Evolutionary conservation across 2,888 invertebrate genomes (phyloP).

Genomic region (Tipula vernalis): DNA sequence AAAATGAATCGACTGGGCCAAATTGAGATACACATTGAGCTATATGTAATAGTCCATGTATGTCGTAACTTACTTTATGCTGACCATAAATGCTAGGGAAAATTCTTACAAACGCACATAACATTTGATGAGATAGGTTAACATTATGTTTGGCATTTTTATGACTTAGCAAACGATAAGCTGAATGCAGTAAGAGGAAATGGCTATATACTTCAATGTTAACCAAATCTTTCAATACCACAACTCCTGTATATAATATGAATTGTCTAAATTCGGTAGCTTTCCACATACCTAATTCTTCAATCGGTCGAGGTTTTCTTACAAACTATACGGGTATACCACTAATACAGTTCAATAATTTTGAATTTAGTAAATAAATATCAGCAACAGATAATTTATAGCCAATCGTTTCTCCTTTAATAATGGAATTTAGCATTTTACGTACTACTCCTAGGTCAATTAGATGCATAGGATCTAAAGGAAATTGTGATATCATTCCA

Average conservation of each 20-base stretch:
- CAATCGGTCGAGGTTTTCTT: constrained; percentile 16
- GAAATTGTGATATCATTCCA: not conserved
- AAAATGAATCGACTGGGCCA: not conserved
- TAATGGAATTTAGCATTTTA: not conserved
- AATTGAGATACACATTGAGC: not conserved
- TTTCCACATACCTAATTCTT: constrained; percentile 17
- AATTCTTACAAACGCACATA: not conserved
- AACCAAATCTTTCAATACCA: constrained; percentile 16
- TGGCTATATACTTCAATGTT: not conserved
- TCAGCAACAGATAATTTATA: not conserved
- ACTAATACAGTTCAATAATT: not conserved
- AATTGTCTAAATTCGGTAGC: constrained; percentile 14
- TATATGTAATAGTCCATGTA: not conserved
- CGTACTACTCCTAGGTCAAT: not conserved
- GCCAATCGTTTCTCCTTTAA: not conserved
- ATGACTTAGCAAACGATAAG: not conserved
- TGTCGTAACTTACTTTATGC: not conserved
- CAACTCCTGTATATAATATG: constrained; percentile 16
- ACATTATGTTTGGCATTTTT: not conserved
- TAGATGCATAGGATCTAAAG: not conserved
- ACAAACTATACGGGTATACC: constrained; percentile 16
- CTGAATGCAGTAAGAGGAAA: too few relatives aligned
- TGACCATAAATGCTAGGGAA: not conserved
- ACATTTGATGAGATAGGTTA: not conserved
- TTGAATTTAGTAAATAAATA: not conserved